Conservation (phyloP, 2,888 invertebrate species). For the Hofmannophila pseudospretella region DNA sequence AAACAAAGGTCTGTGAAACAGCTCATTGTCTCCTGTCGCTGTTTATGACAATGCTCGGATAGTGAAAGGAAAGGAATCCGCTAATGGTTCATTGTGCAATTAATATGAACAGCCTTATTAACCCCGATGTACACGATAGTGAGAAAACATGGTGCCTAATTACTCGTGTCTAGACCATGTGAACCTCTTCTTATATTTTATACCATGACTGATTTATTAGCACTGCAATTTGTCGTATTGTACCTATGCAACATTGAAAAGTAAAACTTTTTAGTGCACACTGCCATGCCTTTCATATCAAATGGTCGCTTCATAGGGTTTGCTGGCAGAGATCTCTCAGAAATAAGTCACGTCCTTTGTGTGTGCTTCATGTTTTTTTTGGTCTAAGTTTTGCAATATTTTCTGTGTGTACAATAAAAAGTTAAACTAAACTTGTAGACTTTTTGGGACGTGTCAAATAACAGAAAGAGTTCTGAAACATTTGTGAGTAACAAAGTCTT, state of each 20-base stretch:
- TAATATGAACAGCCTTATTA: slow-evolving; percentile 53
- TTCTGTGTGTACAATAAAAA: no score
- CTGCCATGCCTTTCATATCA: no score
- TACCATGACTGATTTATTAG: not conserved
- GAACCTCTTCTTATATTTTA: slow-evolving; percentile 18
- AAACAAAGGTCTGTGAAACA: slow-evolving; percentile 22
- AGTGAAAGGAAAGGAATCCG: slow-evolving; percentile 61
- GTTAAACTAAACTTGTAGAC: no score
- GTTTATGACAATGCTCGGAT: slow-evolving; percentile 33
- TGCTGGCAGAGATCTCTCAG: no score
- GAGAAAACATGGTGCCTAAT: slow-evolving; percentile 31
- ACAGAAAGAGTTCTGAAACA: no score
- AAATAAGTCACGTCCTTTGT: no score
- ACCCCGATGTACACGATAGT: slow-evolving; percentile 48
- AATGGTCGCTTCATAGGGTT: no score
- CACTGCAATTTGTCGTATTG: not conserved
- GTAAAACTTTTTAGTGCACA: no score
- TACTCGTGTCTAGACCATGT: slow-evolving; percentile 33
- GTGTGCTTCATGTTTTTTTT: no score
- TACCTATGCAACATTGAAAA: not conserved
- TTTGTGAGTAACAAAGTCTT: no score
- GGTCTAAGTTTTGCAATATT: no score
- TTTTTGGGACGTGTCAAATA: no score
- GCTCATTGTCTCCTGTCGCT: slow-evolving; percentile 36
- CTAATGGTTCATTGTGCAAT: slow-evolving; percentile 50